Evolutionary conservation across 2,797 vertebrate species (phyloP).

Genomic region (Chiroxiphia lanceolata): DNA sequence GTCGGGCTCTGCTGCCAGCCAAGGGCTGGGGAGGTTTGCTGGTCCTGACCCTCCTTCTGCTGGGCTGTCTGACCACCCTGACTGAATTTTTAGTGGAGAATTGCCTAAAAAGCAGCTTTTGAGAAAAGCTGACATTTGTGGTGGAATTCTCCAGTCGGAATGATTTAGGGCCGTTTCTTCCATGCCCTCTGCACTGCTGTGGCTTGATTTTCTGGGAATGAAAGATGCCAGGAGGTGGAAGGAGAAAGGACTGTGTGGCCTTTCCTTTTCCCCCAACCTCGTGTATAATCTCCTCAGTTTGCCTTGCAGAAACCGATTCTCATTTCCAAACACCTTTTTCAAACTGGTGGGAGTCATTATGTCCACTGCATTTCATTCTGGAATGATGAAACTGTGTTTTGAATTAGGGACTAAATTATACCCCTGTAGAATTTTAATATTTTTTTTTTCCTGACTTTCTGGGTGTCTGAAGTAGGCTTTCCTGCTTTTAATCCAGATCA

Average conservation of each 20-base stretch:
- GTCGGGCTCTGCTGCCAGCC: neutral
- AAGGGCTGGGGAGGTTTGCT: fast-evolving
- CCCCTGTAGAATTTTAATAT: neutral
- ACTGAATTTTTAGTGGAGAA: neutral
- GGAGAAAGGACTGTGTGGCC: neutral
- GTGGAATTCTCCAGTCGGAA: neutral
- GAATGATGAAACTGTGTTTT: neutral
- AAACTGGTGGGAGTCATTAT: neutral
- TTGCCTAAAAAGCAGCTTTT: neutral
- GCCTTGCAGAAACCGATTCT: neutral
- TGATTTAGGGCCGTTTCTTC: neutral
- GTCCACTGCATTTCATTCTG: neutral
- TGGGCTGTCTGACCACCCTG: fast-evolving
- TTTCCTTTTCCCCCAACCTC: neutral
- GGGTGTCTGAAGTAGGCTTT: slow-evolving; percentile 36
- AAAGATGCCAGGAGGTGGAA: neutral
- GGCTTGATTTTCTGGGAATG: neutral
- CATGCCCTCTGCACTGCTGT: neutral
- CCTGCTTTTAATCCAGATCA: slow-evolving; percentile 52
- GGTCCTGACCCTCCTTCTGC: neutral
- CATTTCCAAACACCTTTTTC: neutral
- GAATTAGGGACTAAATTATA: neutral
- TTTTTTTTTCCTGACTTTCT: neutral
- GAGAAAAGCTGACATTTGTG: neutral
- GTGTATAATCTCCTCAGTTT: neutral